Evolutionary conservation across 2,797 vertebrate genomes (phyloP).

Genomic region (Coregonus ussuriensis): DNA sequence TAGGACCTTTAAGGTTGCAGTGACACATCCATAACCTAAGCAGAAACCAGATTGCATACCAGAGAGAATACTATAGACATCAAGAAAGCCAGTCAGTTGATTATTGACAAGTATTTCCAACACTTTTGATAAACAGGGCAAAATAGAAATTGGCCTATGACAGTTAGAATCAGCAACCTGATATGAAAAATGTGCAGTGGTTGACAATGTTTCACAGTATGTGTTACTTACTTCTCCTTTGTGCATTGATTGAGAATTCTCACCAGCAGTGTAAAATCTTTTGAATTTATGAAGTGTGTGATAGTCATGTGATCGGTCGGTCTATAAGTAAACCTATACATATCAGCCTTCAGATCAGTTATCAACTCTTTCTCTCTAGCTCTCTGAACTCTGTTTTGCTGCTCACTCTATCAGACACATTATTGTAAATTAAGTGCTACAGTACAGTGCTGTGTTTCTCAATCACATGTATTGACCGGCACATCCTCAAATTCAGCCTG

Average conservation of each 20-base stretch:
- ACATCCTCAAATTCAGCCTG: conserved; percentile 64
- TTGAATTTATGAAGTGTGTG: conserved; percentile 23
- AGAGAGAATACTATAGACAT: too few relatives aligned
- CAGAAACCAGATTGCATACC: too few relatives aligned
- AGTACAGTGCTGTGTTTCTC: conserved; percentile 57
- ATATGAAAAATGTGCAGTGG: conserved; percentile 44
- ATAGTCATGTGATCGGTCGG: not conserved
- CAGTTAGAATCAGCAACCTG: conserved; percentile 5
- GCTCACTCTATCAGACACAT: conserved; percentile 13
- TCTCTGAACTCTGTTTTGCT: conserved; percentile 14
- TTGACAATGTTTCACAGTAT: conserved; percentile 29
- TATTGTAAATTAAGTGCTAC: conserved; percentile 58
- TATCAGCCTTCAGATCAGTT: not conserved
- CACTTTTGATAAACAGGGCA: too few relatives aligned
- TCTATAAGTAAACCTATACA: not conserved
- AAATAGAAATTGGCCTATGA: too few relatives aligned
- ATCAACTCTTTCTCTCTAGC: not conserved
- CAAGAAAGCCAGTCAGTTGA: too few relatives aligned
- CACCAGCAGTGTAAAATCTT: too few relatives aligned
- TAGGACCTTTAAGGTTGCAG: too few relatives aligned
- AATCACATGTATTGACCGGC: conserved; percentile 64
- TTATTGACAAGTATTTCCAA: too few relatives aligned
- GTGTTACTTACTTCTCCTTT: not conserved
- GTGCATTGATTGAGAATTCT: too few relatives aligned
- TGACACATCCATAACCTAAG: not conserved